These are phyloP conservation scores for Hermatobates lingyangjiaoensis DNA, from an alignment of 1,140 invertebrate species.

Conservation along the genomic window DNA sequence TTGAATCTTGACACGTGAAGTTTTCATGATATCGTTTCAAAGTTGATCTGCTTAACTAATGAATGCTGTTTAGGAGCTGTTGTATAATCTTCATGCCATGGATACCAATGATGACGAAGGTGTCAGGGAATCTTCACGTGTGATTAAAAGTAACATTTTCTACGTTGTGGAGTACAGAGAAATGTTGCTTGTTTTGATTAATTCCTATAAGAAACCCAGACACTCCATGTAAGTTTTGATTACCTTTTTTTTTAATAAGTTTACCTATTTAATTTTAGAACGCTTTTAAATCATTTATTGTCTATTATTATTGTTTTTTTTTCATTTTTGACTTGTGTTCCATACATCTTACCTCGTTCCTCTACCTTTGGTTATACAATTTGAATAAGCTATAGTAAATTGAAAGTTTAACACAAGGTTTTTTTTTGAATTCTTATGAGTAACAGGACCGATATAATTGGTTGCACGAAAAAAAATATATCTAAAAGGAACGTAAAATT, in stretches of 20 bases:
- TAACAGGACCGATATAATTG: too few species aligned
- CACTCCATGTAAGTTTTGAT: slow-evolving; percentile 48
- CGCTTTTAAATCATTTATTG: not conserved
- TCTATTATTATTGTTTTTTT: slow-evolving; percentile 2
- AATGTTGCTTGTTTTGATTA: slow-evolving; percentile 57
- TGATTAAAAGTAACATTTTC: slow-evolving; percentile 82
- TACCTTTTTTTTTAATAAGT: slow-evolving; percentile 4
- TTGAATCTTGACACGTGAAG: too few species aligned
- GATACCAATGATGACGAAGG: slow-evolving; percentile 44
- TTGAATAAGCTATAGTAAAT: too few species aligned
- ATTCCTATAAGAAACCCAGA: slow-evolving; percentile 61
- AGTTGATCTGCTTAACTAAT: too few species aligned
- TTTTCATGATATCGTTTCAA: too few species aligned
- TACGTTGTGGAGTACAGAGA: slow-evolving; percentile 89
- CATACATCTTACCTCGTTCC: too few species aligned
- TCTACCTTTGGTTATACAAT: too few species aligned
- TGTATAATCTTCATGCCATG: slow-evolving; percentile 61
- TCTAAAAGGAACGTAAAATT: too few species aligned
- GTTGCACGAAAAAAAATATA: too few species aligned
- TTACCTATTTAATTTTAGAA: not conserved
- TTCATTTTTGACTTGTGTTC: too few species aligned
- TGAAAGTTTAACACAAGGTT: too few species aligned
- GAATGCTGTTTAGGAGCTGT: slow-evolving; percentile 34
- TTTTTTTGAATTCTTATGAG: too few species aligned
- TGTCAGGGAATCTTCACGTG: slow-evolving; percentile 55